Conservation (phyloP, 2,888 invertebrate genomes). For the Hemaris fuciformis region DNA sequence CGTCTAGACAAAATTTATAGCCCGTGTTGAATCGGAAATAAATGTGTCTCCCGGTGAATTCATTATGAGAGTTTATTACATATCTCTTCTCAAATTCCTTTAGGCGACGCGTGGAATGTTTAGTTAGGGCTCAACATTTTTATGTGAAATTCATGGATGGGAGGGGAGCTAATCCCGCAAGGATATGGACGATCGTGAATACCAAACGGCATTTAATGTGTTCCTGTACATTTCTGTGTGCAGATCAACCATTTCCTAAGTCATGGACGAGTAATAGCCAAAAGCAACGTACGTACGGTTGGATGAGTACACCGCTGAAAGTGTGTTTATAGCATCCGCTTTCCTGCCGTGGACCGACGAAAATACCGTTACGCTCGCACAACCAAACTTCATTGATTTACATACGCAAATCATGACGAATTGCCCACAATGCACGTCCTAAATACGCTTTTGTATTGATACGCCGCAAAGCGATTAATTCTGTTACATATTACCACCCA, state of each 20-base stretch:
- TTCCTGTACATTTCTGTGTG: slow-evolving; percentile 18
- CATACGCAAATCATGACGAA: slow-evolving; percentile 80
- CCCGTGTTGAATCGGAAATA: slow-evolving; percentile 11
- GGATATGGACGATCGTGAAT: not conserved
- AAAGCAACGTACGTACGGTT: slow-evolving; percentile 45
- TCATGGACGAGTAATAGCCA: slow-evolving; percentile 36
- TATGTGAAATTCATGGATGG: not conserved
- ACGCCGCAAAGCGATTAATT: slow-evolving; percentile 33
- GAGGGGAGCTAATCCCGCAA: not conserved
- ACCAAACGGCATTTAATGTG: not conserved
- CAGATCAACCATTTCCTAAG: slow-evolving; percentile 22
- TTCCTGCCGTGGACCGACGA: slow-evolving; percentile 76
- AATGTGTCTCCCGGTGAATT: slow-evolving; percentile 5
- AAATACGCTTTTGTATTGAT: slow-evolving; percentile 53
- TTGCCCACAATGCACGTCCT: slow-evolving; percentile 70
- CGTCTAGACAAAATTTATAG: slow-evolving; percentile 13
- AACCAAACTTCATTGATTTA: slow-evolving; percentile 77
- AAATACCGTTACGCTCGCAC: slow-evolving; percentile 77
- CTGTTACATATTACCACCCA: slow-evolving; percentile 27
- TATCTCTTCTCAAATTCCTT: slow-evolving; percentile 1
- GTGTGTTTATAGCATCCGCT: slow-evolving; percentile 79
- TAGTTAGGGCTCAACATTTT: not conserved
- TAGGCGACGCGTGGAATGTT: slow-evolving; percentile 3
- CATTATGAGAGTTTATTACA: slow-evolving; percentile 5
- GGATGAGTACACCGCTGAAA: slow-evolving; percentile 63